Base-by-base conservation (phyloP, 2,888 invertebrate genomes). In the Xestia rhomboidea region DNA sequence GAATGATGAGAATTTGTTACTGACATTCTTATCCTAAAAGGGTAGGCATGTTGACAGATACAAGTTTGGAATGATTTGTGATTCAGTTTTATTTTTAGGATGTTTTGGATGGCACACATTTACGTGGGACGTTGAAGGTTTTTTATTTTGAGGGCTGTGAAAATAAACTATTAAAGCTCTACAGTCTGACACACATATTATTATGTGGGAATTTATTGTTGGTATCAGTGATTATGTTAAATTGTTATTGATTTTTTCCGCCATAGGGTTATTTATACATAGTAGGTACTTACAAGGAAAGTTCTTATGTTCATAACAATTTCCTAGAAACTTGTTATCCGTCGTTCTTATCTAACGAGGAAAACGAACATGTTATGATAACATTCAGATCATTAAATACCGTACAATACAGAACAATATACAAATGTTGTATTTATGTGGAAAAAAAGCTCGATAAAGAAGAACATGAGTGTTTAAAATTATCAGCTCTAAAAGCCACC, bases 1-100 rank as follows among this genome's bases (percentile, higher is more conserved):
- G 79, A 86, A 88, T 77, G 88, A 88, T 82, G 87, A 70, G 73
- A 74, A 82, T 84, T 88, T 75, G 86, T 84, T 64, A 86, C 72
- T 79, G 64, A 73, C 83, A 75, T 70, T 70, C 79, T 84, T 86
- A 79, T 73, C 54, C 72, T 86, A 67, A 86, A 86, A 84, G 84
- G 86, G 86, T 83, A 70, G 67, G 30, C 60, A 67, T 69, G 78
- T 60, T 86, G 74, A 72, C 78, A 78, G 72, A 77, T 73, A 77
- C 73, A 83, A 82, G 73, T 82, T 73, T 66, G 62, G 18, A 86
- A 86, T 85, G 82, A 81, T 83, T 85, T 85, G 82, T 85, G 82
- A 76, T 72, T 72, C 68, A 63, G 76, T 85, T 85, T 76, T 76
- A 81, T 83, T 57, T 82, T 81, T 76, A 27, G 69, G 15, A n/a